Base-by-base conservation (phyloP, 92 coral and sea anemone species). In the Plumapathes pennacea region DNA sequence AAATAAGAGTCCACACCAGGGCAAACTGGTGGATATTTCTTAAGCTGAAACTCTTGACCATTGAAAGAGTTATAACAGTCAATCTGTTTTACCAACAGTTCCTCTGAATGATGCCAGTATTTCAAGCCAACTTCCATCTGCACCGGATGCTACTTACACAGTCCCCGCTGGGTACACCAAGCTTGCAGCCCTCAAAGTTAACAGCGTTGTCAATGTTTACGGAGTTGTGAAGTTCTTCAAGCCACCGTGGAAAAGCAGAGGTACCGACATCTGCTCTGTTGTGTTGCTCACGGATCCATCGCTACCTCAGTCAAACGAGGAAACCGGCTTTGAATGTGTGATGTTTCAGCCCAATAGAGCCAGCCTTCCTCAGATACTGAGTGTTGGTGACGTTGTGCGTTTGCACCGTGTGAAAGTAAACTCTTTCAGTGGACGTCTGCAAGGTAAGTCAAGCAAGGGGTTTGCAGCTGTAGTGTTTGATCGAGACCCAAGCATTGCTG, bases 241-340 rank as follows among this genome's bases (percentile, higher is more conserved):
- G 64, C 85, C 85, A 3, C 85, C 90, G 0, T 83, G 90, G 90
- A 69, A 77, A 44, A 77, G 84, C 32, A 67, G 81, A 32, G 90
- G 90, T 4, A 77, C 90, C 9, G 90, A 83, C 37, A 83, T 83
- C 77, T 83, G 90, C 23, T 83, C 85, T 13, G 81, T 83, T 20
- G 71, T 83, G 23, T 37, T 71, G 37, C 18, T 83, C 22, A 72
- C 62, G 50, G 90, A 83, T 27, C 90, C 90, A 13, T 70, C 90
- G 0, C 34, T 61, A 3, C 72, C 72, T 20, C 72, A 67, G 26
- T 62, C 60, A 7, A 7, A 7, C 13, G 40, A 60, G 38, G 32
- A 27, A 17, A 17, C 15, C 31, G 68, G 61, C 29, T 72, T 83
- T 10, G 90, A 83, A 59, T 77, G 85, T 41, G 82, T 83, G 23